phyloP scores from a whole-genome alignment of 2,113 vertebrate species.

The Catharus bicknelli region DNA sequence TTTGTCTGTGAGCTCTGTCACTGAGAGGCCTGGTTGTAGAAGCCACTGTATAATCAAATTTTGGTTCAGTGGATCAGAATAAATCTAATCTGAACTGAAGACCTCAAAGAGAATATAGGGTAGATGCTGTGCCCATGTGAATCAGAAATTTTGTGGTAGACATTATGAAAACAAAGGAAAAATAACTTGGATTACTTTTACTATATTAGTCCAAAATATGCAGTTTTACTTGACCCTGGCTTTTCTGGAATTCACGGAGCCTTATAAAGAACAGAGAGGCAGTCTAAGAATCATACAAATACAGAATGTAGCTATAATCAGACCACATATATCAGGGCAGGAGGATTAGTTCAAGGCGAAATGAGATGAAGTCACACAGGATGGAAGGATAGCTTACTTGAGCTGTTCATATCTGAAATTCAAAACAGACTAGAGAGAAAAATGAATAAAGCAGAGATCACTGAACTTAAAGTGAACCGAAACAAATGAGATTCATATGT shows the following conservation, averaged over 20 bases:
- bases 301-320: neutral
- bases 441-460: slow-evolving; percentile 31
- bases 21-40: neutral
- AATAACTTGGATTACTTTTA: neutral
- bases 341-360: neutral
- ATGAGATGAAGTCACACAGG: neutral
- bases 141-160: neutral
- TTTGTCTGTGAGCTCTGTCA: neutral
- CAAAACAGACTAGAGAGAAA: slow-evolving; percentile 22
- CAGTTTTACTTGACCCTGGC: neutral
- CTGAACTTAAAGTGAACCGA: slow-evolving; percentile 51
- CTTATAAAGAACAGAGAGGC: neutral
- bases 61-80: neutral
- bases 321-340: neutral
- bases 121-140: neutral
- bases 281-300: neutral
- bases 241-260: neutral
- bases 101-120: accelerated
- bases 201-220: neutral
- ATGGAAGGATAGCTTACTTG: neutral
- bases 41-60: neutral
- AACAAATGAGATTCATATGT: slow-evolving; percentile 39
- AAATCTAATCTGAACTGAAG: neutral
- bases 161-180: neutral
- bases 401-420: slow-evolving; percentile 43